These are phyloP conservation scores for Pseudochirops corinnae DNA, from an alignment of 2,797 vertebrate species.

Conservation along the genomic window DNA sequence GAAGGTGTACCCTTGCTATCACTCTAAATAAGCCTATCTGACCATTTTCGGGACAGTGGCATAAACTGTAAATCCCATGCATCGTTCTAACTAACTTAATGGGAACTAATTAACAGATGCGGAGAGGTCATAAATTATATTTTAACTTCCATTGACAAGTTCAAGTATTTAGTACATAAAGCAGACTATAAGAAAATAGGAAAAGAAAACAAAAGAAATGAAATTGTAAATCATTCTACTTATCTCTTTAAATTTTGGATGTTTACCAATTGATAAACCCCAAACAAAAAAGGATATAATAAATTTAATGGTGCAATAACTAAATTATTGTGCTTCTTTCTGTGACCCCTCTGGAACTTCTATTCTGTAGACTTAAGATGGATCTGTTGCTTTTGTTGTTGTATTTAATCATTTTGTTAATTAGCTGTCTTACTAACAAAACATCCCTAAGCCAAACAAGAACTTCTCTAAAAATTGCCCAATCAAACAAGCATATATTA, in stretches of 20 bases:
- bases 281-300: not conserved
- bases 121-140: not conserved
- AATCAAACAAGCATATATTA: conserved; percentile 11
- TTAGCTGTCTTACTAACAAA: not conserved
- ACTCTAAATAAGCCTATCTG: conserved; percentile 1
- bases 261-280: not conserved
- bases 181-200: not conserved
- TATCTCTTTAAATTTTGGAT: not conserved
- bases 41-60: not conserved
- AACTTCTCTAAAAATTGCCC: conserved; percentile 21
- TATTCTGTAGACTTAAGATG: not conserved
- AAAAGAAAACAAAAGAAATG: not conserved
- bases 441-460: not conserved
- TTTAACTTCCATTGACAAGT: not conserved
- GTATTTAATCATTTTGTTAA: not conserved
- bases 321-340: not conserved
- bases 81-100: conserved; percentile 26
- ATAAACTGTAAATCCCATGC: not conserved
- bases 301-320: not conserved
- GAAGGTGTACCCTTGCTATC: not conserved
- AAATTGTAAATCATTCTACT: not conserved
- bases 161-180: not conserved
- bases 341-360: not conserved
- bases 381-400: not conserved
- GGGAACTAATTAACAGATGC: conserved; percentile 23